These are phyloP conservation scores for Metaphire vulgaris DNA, from an alignment of 1,140 invertebrate genomes.

Conservation along the genomic window DNA sequence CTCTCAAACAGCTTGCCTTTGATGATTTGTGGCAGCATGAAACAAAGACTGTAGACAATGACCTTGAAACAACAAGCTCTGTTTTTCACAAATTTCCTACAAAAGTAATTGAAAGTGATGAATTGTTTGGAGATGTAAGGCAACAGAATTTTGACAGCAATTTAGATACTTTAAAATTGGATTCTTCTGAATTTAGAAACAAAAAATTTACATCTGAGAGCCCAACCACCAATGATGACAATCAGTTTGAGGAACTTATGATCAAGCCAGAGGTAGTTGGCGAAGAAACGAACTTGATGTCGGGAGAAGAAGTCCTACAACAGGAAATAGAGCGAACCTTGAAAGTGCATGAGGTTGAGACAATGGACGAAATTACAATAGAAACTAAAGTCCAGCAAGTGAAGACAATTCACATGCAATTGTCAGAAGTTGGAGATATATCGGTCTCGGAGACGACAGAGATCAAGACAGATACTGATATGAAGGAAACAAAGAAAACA, in stretches of 20 bases:
- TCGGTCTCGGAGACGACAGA: constrained; percentile 24
- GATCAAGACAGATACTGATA: constrained; percentile 28
- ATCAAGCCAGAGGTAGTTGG: background rate
- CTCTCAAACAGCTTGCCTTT: background rate
- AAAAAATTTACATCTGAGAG: too few relatives aligned
- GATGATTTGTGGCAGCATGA: background rate
- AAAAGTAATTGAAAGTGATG: too few relatives aligned
- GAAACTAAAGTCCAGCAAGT: constrained; percentile 26
- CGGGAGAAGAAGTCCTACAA: background rate
- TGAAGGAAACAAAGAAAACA: constrained; percentile 27
- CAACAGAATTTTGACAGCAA: too few relatives aligned
- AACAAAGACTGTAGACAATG: background rate
- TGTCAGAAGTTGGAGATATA: constrained; percentile 25
- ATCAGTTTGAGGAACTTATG: background rate
- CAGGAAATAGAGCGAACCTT: constrained; percentile 22
- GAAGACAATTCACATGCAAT: constrained; percentile 24
- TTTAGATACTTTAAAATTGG: too few relatives aligned
- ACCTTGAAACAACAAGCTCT: too few relatives aligned
- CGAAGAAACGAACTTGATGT: background rate
- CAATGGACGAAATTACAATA: constrained; percentile 28
- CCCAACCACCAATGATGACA: constrained; percentile 11
- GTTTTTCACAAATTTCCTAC: too few relatives aligned
- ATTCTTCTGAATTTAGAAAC: too few relatives aligned
- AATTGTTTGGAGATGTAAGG: too few relatives aligned
- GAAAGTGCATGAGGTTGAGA: constrained; percentile 22